These are phyloP conservation scores for Struthidea cinerea DNA, from an alignment of 2,113 vertebrate genomes.

Conservation along the genomic window DNA sequence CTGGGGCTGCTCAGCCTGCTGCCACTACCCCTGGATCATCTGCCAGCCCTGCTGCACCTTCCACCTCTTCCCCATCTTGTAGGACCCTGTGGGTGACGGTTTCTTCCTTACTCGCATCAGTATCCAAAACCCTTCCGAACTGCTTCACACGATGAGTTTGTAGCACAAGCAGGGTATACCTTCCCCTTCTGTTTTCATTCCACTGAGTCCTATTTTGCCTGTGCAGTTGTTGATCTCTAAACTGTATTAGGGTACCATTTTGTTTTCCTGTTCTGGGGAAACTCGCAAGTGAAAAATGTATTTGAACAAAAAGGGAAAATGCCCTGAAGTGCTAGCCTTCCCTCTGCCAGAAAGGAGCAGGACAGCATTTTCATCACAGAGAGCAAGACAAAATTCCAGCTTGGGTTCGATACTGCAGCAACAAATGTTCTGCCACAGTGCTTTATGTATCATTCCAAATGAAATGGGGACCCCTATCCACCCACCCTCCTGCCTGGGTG, in stretches of 20 bases:
- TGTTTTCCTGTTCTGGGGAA: background rate
- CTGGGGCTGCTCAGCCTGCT: background rate
- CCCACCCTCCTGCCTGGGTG: background rate
- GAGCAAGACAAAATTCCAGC: background rate
- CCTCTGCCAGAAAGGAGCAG: background rate
- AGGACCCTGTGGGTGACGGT: background rate
- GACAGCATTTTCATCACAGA: background rate
- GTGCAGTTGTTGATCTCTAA: background rate
- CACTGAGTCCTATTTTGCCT: background rate
- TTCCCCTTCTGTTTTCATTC: background rate
- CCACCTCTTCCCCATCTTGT: background rate
- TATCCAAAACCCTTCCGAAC: background rate
- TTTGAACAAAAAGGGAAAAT: background rate
- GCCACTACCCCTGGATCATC: background rate
- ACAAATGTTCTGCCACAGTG: background rate
- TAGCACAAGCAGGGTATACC: background rate
- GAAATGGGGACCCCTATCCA: background rate
- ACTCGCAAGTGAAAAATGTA: background rate
- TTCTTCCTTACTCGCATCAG: background rate
- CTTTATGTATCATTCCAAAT: background rate
- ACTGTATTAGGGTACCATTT: background rate
- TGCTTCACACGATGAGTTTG: fast-evolving
- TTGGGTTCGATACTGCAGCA: background rate
- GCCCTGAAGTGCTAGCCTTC: background rate
- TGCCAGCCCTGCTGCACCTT: background rate